Evolutionary conservation across 2,888 invertebrate species (phyloP).

Genomic region (Andricus quercusramuli): DNA sequence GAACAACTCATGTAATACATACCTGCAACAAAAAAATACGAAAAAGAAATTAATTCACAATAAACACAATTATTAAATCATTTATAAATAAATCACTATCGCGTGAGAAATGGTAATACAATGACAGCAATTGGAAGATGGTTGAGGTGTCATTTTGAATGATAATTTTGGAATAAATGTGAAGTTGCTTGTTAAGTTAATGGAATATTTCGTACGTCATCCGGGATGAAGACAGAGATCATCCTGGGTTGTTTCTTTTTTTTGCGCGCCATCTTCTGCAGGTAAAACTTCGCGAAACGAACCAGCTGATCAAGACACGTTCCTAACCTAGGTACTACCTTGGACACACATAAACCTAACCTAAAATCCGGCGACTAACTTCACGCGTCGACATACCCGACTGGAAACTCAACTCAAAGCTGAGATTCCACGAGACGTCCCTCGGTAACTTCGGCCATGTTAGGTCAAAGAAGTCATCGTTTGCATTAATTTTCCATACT

Average conservation of each 20-base stretch:
- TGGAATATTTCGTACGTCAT: slow-evolving; percentile 69
- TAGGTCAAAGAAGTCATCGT: slow-evolving; percentile 77
- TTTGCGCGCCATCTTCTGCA: slow-evolving; percentile 69
- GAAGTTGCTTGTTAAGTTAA: slow-evolving; percentile 4
- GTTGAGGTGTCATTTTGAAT: no score
- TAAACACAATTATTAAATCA: neutral
- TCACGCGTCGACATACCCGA: slow-evolving; percentile 53
- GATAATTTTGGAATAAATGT: slow-evolving; percentile 36
- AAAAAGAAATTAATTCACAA: slow-evolving; percentile 24
- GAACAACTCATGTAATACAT: slow-evolving; percentile 55
- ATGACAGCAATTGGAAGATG: neutral
- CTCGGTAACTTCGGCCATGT: slow-evolving; percentile 53
- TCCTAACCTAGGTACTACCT: neutral
- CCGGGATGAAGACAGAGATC: slow-evolving; percentile 73
- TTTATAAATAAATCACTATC: no score
- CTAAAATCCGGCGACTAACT: slow-evolving; percentile 55
- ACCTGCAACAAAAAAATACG: slow-evolving; percentile 66
- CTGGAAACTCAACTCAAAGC: slow-evolving; percentile 52
- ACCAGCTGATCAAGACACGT: slow-evolving; percentile 31
- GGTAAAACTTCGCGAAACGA: neutral
- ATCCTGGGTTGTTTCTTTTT: slow-evolving; percentile 73
- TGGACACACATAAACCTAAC: slow-evolving; percentile 53
- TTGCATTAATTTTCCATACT: slow-evolving; percentile 71
- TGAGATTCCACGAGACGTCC: slow-evolving; percentile 47
- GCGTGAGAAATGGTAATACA: neutral